Base-by-base conservation (phyloP, 1,140 invertebrate species). In the Nylanderia fulva region DNA sequence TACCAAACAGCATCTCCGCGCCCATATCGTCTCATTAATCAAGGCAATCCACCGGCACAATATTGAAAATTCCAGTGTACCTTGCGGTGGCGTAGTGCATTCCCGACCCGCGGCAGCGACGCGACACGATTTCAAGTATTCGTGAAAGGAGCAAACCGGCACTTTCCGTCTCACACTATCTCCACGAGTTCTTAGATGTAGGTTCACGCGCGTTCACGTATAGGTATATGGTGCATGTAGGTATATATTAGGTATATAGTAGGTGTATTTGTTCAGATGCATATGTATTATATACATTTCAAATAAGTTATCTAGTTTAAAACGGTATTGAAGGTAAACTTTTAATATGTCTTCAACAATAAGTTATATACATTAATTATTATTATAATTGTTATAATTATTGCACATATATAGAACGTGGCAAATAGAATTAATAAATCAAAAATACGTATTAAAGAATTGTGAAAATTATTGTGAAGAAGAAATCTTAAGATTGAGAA, bases 61-160 rank as follows among this genome's bases (percentile, higher is more conserved):
- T 89, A 89, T 89, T 89, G 88, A 89, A 89, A 89, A 89, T 89
- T 89, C 88, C 88, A 88, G 68, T 69, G 66, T 68, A 56, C 27
- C 29, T 39, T 45, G 54, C 58, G n/a, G 45, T 24, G 61, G 52
- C 54, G 27, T n/a, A 15, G 69, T 21, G 84, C 84, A 86, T 85
- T 86, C 84, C 76, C 84, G 63, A 52, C n/a, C 84, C 27, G 69
- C 84, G 48, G 60, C 63, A 21, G 27, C 36, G 85, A 79, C 79
- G 88, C 77, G 84, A 42, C 72, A 85, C 87, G 87, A 89, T 89
- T 88, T 89, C 88, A 89, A 84, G 79, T 88, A 89, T 89, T 89
- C 52, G 79, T 56, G 80, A 88, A 88, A 89, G 77, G 84, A 86
- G 72, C 76, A 83, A 68, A 54, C 61, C 36, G 58, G 61, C 48